These are phyloP conservation scores for Anaspis maculata DNA, from an alignment of 2,888 invertebrate genomes.

Conservation along the genomic window DNA sequence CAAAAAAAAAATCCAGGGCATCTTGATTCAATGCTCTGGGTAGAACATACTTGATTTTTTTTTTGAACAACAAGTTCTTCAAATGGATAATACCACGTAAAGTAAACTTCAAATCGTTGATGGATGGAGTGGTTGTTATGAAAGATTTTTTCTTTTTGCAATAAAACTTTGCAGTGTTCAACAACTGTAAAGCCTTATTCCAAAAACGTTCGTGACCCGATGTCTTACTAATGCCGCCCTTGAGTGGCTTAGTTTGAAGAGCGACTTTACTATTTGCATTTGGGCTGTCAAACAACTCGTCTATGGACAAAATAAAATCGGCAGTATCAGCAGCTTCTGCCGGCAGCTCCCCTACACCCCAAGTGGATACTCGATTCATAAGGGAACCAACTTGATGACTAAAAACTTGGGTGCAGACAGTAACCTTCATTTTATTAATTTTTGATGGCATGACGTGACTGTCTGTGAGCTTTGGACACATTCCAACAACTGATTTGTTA, in stretches of 20 bases:
- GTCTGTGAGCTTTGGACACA: constrained; percentile 14
- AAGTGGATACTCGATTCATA: constrained; percentile 14
- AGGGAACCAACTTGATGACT: constrained; percentile 15
- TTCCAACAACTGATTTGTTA: no score
- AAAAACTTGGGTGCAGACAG: constrained; percentile 16
- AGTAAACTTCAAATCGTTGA: constrained; percentile 12
- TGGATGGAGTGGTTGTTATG: constrained; percentile 6
- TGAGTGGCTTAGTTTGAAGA: constrained; percentile 8
- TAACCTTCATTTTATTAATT: no score
- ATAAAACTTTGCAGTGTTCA: constrained; percentile 9
- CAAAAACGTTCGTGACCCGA: constrained; percentile 12
- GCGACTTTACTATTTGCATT: constrained; percentile 8
- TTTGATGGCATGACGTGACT: constrained; percentile 16
- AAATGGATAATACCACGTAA: constrained; percentile 11
- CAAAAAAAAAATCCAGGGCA: constrained; percentile 9
- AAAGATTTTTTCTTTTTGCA: constrained; percentile 1
- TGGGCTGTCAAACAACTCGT: constrained; percentile 16
- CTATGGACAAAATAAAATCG: constrained; percentile 16
- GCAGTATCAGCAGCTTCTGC: constrained; percentile 12
- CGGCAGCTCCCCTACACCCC: constrained; percentile 8
- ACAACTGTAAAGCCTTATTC: constrained; percentile 5
- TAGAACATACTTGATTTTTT: constrained; percentile 1
- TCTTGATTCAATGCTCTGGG: constrained; percentile 14
- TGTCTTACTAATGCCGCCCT: constrained; percentile 11
- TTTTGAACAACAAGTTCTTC: constrained; percentile 2